phyloP scores from a whole-genome alignment of 2,113 vertebrate species.

The Procapra przewalskii region DNA sequence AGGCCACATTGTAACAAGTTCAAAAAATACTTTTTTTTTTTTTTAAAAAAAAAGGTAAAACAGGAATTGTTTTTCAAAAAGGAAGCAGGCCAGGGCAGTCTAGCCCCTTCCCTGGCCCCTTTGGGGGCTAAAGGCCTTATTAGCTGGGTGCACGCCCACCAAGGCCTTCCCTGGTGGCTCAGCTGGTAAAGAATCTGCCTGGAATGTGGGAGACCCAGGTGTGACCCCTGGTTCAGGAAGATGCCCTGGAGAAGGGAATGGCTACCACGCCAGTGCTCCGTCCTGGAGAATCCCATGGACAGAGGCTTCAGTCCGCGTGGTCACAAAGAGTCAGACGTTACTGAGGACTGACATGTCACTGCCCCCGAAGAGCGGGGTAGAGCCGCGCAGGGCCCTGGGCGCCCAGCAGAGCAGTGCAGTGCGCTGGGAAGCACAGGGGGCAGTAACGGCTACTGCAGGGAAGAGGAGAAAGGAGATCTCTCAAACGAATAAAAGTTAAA shows the following conservation, averaged over 20 bases:
- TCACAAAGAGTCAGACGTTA: background rate
- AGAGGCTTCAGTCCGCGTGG: background rate
- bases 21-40: background rate
- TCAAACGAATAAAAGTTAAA: background rate
- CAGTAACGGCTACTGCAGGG: background rate
- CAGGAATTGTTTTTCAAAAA: background rate
- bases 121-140: no score
- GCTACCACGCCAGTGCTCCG: background rate
- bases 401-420: rapidly evolving
- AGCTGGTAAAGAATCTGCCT: background rate
- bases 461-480: background rate
- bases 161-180: background rate
- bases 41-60: background rate
- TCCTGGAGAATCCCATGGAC: background rate
- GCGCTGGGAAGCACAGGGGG: background rate
- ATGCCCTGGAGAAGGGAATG: background rate
- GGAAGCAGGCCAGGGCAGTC: background rate
- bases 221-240: background rate
- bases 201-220: background rate
- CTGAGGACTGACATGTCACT: background rate
- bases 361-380: background rate
- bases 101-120: background rate
- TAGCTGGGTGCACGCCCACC: background rate
- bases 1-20: background rate
- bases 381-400: background rate